These are phyloP conservation scores for Prunella strophiata DNA, from an alignment of 2,797 vertebrate species.

Conservation along the genomic window DNA sequence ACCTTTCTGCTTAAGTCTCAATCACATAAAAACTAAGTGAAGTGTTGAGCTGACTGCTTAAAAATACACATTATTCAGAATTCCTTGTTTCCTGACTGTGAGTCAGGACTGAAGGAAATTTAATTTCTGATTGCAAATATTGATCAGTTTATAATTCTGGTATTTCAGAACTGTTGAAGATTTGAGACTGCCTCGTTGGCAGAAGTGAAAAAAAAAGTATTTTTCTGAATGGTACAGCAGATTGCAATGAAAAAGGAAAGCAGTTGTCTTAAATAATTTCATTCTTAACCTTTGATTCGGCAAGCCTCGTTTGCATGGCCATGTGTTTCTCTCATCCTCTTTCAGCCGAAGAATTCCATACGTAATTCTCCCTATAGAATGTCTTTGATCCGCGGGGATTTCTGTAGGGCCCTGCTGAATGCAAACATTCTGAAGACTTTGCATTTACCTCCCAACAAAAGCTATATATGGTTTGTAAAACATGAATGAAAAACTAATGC, in stretches of 20 bases:
- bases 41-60: neutral
- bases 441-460: conserved; percentile 31
- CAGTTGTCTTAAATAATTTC: neutral
- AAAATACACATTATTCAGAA: neutral
- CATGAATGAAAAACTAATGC: conserved; percentile 37
- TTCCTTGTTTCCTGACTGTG: neutral
- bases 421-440: conserved; percentile 53
- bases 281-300: neutral
- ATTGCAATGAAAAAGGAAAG: neutral
- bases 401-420: conserved; percentile 21
- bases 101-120: neutral
- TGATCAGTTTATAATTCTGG: neutral
- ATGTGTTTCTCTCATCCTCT: neutral
- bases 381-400: conserved; percentile 59
- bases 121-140: neutral
- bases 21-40: neutral
- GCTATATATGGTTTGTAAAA: conserved; percentile 40
- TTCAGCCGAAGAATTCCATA: neutral
- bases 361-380: neutral
- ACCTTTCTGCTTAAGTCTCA: neutral
- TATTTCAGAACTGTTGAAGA: neutral
- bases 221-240: neutral
- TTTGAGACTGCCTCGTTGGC: neutral
- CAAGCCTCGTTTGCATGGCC: neutral
- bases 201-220: accelerated